phyloP scores from a whole-genome alignment of 92 coral and sea anemone species.

The Meandrina meandrites region DNA sequence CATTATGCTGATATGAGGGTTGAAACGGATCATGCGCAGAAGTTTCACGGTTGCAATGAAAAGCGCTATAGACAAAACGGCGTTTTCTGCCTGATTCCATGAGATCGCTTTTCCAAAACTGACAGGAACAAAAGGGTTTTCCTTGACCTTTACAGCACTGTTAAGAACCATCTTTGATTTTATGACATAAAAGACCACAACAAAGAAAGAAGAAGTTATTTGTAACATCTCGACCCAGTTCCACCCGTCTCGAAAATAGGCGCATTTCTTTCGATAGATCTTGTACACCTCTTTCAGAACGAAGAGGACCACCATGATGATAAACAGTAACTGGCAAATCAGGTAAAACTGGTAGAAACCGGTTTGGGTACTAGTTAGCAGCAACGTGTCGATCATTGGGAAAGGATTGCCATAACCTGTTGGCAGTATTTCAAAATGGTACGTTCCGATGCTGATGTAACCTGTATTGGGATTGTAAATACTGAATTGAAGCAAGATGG shows the following conservation, averaged over 20 bases:
- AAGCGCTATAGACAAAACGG: slow-evolving; percentile 61
- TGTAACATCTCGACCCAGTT: slow-evolving; percentile 79
- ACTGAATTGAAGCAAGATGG: slow-evolving; percentile 67
- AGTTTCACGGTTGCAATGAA: slow-evolving; percentile 72
- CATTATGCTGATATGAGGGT: slow-evolving; percentile 66
- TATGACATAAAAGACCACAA: slow-evolving; percentile 62
- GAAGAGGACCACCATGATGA: slow-evolving; percentile 61
- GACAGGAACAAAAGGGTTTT: slow-evolving; percentile 67
- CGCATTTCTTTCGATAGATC: slow-evolving; percentile 45
- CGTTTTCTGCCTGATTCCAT: slow-evolving; percentile 71
- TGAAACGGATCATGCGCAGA: slow-evolving; percentile 74
- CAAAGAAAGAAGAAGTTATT: slow-evolving; percentile 48
- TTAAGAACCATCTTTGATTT: slow-evolving; percentile 71
- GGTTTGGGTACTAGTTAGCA: slow-evolving; percentile 62
- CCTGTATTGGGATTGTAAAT: slow-evolving; percentile 78
- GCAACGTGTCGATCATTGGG: slow-evolving; percentile 66
- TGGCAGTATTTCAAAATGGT: slow-evolving; percentile 65
- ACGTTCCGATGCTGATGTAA: slow-evolving; percentile 65
- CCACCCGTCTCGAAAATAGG: slow-evolving; percentile 66
- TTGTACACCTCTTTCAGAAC: slow-evolving; percentile 52
- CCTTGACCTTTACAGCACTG: slow-evolving; percentile 56
- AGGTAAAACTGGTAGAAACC: slow-evolving; percentile 75
- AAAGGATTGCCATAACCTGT: slow-evolving; percentile 66
- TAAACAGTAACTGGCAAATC: slow-evolving; percentile 73
- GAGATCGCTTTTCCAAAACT: slow-evolving; percentile 60